Conservation (phyloP, 2,888 invertebrate species). For the Lysandra coridon region DNA sequence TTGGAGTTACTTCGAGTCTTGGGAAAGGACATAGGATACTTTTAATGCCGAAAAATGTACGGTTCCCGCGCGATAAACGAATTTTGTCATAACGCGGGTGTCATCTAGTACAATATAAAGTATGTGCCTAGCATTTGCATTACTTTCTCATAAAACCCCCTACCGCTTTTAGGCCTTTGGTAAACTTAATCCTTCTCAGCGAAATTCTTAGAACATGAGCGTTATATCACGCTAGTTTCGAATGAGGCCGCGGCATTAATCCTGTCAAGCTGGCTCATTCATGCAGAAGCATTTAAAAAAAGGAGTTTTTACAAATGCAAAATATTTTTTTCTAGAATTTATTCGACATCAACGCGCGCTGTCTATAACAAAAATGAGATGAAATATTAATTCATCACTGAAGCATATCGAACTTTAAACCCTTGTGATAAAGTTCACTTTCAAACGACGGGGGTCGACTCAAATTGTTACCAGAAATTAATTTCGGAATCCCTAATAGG, state of each 20-base stretch:
- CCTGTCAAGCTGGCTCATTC: background rate
- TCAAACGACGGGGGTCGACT: background rate
- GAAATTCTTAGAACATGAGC: too few relatives aligned
- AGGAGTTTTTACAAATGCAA: background rate
- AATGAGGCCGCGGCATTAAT: background rate
- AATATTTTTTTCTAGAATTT: background rate
- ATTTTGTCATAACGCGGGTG: too few relatives aligned
- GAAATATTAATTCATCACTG: conserved; percentile 7
- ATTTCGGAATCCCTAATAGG: conserved; percentile 21
- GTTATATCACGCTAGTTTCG: background rate
- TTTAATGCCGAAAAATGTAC: too few relatives aligned
- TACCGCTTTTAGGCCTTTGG: background rate
- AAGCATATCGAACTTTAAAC: background rate
- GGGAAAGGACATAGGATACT: too few relatives aligned
- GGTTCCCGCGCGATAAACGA: too few relatives aligned
- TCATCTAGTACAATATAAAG: too few relatives aligned
- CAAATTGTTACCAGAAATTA: conserved; percentile 26
- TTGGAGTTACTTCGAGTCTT: too few relatives aligned
- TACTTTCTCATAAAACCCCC: too few relatives aligned
- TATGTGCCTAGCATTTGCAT: too few relatives aligned
- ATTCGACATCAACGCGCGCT: conserved; percentile 14
- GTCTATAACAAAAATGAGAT: conserved; percentile 28
- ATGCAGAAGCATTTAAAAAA: background rate
- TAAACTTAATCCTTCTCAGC: background rate
- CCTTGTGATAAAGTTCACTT: background rate